These are phyloP conservation scores for Stegophylla sp. DNA, from an alignment of 2,888 invertebrate genomes.

Conservation along the genomic window DNA sequence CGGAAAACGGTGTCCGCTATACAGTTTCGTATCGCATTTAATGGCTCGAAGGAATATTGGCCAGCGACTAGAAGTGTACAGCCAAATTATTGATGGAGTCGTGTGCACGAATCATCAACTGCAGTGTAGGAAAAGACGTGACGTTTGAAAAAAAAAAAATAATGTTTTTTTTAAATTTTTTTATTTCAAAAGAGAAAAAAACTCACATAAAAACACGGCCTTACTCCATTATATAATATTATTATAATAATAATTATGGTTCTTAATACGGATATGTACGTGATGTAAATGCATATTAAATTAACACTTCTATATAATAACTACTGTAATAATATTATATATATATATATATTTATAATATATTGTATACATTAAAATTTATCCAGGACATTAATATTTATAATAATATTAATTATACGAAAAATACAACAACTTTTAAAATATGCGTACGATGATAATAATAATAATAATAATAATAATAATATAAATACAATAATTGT, in stretches of 20 bases:
- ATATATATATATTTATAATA: too few relatives aligned
- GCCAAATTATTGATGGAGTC: too few relatives aligned
- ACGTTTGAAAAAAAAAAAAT: not conserved
- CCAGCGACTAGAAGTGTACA: too few relatives aligned
- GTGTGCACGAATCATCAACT: too few relatives aligned
- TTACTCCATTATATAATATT: constrained; percentile 44
- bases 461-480: constrained; percentile 39
- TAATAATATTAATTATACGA: constrained; percentile 52
- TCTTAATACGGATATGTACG: constrained; percentile 50
- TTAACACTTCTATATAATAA: constrained; percentile 25
- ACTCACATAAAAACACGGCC: constrained; percentile 56
- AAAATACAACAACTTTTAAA: constrained; percentile 54
- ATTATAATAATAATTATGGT: constrained; percentile 28
- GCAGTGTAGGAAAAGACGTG: too few relatives aligned
- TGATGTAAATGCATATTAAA: constrained; percentile 50
- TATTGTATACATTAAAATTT: not conserved
- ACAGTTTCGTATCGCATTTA: too few relatives aligned
- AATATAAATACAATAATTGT: constrained; percentile 34
- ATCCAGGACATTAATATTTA: constrained; percentile 34
- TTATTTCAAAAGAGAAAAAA: constrained; percentile 56
- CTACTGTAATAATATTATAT: constrained; percentile 10
- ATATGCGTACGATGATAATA: constrained; percentile 46
- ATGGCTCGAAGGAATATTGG: too few relatives aligned
- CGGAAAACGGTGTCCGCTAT: too few relatives aligned
- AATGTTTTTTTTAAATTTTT: constrained; percentile 14